Conservation (phyloP, 2,113 vertebrate genomes). For the Conger conger region DNA sequence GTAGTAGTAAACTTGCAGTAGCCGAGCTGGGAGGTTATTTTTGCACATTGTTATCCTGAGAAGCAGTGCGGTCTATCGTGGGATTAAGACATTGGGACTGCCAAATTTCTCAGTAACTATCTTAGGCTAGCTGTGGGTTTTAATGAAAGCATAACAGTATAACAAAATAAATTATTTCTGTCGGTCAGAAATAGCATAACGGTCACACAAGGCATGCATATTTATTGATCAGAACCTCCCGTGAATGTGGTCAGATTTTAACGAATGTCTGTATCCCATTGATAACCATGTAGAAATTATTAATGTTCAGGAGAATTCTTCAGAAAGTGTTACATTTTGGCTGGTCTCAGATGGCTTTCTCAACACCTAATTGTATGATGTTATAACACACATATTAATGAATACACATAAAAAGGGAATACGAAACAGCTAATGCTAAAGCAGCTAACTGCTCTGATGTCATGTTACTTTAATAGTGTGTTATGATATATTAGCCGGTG, state of each 20-base stretch:
- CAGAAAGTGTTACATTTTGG: slow-evolving; percentile 9
- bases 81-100: not conserved
- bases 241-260: not conserved
- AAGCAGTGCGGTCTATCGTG: not conserved
- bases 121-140: not conserved
- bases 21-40: not conserved
- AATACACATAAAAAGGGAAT: slow-evolving; percentile 1
- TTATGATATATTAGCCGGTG: slow-evolving; percentile 11
- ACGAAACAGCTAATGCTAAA: slow-evolving; percentile 5
- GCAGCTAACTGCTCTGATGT: slow-evolving; percentile 11
- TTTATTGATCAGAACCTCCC: not conserved
- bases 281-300: slow-evolving; percentile 40
- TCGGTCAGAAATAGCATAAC: not conserved
- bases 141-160: not conserved
- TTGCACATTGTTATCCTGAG: slow-evolving; percentile 10
- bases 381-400: not conserved
- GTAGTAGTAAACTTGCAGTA: not conserved
- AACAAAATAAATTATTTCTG: not conserved
- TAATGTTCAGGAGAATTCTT: not conserved
- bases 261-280: slow-evolving; percentile 56
- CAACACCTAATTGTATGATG: not conserved
- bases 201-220: not conserved
- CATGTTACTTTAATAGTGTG: slow-evolving; percentile 13
- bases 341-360: slow-evolving; percentile 4
- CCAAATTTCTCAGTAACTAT: not conserved